phyloP scores from a whole-genome alignment of 2,113 vertebrate species.

The Pterocles orientalis region DNA sequence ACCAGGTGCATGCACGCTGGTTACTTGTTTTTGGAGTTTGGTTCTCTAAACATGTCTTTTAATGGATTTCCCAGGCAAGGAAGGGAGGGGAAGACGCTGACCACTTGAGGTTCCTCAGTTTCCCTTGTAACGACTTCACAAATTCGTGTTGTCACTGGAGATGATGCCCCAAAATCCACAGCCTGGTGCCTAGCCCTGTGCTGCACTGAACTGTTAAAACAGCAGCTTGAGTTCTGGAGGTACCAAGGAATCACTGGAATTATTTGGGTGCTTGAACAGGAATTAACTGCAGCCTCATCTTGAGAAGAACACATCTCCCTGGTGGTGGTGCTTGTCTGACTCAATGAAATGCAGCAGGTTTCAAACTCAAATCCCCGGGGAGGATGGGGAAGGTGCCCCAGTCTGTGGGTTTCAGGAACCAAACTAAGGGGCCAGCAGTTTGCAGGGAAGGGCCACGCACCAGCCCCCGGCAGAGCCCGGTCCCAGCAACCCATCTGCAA shows the following conservation, averaged over 20 bases:
- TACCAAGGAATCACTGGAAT: neutral
- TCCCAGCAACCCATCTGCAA: neutral
- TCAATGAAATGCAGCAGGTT: rapidly evolving
- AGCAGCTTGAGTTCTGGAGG: neutral
- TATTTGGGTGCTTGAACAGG: rapidly evolving
- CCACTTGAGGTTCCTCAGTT: neutral
- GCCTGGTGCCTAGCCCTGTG: neutral
- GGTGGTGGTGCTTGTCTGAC: rapidly evolving
- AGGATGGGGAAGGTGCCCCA: too few relatives aligned
- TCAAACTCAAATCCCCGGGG: rapidly evolving
- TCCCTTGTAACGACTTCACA: neutral
- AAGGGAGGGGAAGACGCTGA: neutral
- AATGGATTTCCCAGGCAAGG: neutral
- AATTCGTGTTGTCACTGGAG: neutral
- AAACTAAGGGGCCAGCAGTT: rapidly evolving
- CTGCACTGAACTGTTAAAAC: neutral
- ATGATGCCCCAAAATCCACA: neutral
- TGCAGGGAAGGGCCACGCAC: neutral
- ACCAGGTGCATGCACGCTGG: neutral
- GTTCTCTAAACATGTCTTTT: neutral
- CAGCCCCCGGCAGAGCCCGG: neutral
- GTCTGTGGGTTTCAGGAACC: rapidly evolving
- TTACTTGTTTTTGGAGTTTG: neutral
- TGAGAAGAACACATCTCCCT: neutral
- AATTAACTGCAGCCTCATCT: neutral